phyloP scores from a whole-genome alignment of 2,888 invertebrate genomes.

The Nomada fabriciana region DNA sequence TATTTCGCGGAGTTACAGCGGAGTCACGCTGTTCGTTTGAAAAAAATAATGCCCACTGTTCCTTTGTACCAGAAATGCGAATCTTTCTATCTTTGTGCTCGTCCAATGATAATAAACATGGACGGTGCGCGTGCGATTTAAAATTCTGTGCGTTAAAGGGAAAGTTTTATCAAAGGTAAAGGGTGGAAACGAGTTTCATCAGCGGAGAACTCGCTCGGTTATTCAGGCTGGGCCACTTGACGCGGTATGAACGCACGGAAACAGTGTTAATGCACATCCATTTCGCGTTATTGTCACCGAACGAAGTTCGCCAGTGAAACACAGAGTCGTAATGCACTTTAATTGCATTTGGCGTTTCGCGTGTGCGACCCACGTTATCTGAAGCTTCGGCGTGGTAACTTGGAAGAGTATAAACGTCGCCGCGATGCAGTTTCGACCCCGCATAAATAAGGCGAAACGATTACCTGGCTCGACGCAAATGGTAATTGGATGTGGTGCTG shows the following conservation, averaged over 20 bases:
- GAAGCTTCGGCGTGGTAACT: conserved; percentile 23
- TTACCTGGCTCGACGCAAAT: conserved; percentile 19
- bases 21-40: conserved; percentile 21
- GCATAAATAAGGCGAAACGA: conserved; percentile 47
- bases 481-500: conserved; percentile 38
- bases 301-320: conserved; percentile 34
- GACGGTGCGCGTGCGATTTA: too few relatives aligned
- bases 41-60: conserved; percentile 24
- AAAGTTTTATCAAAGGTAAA: background rate
- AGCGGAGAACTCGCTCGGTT: conserved; percentile 1
- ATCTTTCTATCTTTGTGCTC: too few relatives aligned
- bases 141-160: background rate
- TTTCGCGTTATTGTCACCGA: conserved; percentile 44
- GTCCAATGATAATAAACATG: too few relatives aligned
- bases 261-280: conserved; percentile 49
- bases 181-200: background rate
- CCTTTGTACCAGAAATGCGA: background rate
- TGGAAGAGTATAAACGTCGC: conserved; percentile 30
- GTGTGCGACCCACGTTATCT: conserved; percentile 46
- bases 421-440: conserved; percentile 19
- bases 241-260: conserved; percentile 20
- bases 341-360: conserved; percentile 47
- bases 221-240: conserved; percentile 21
- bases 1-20: conserved; percentile 34
- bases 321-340: conserved; percentile 44